A percentile compares a stretch with the other conserved stretches of the same genome.
Evolutionary conservation across 2,888 invertebrate species (phyloP).

Genomic region (Micoletzkya japonica): DNA sequence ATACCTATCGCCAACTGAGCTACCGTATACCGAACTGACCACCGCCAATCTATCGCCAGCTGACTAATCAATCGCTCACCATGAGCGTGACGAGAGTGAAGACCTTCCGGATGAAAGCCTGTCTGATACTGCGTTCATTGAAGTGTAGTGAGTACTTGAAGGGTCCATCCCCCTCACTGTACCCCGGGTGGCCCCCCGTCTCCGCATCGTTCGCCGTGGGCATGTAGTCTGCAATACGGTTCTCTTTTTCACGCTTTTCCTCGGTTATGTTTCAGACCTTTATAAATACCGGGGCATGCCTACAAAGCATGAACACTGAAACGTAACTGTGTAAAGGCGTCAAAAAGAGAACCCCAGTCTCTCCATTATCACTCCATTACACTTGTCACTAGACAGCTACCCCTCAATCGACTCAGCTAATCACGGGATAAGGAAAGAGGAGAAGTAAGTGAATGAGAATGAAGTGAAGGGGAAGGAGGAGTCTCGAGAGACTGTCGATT

Average conservation of each 20-base stretch:
- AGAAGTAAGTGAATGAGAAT: background rate
- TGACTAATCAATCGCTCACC: conserved; percentile 36
- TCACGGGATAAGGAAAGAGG: background rate
- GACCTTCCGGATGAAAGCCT: conserved; percentile 59
- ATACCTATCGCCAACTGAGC: too few species aligned
- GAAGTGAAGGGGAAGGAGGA: background rate
- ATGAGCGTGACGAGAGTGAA: conserved; percentile 58
- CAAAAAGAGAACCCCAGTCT: too few species aligned
- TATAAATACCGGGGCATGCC: too few species aligned
- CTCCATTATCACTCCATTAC: too few species aligned
- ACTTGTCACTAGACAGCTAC: too few species aligned
- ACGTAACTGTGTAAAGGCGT: too few species aligned
- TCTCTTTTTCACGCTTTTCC: too few species aligned
- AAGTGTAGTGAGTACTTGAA: conserved; percentile 38
- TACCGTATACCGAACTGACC: background rate
- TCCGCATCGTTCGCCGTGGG: conserved; percentile 12
- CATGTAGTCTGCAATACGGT: conserved; percentile 29
- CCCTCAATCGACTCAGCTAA: too few species aligned
- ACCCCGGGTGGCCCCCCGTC: conserved; percentile 16
- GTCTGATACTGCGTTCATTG: conserved; percentile 55
- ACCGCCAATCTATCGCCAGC: background rate
- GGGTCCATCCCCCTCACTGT: conserved; percentile 18
- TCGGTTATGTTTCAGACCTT: too few species aligned
- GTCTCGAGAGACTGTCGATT: too few species aligned
- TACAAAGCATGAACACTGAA: too few species aligned